Evolutionary conservation across 2,113 vertebrate genomes (phyloP).

Genomic region (Morone chrysops): DNA sequence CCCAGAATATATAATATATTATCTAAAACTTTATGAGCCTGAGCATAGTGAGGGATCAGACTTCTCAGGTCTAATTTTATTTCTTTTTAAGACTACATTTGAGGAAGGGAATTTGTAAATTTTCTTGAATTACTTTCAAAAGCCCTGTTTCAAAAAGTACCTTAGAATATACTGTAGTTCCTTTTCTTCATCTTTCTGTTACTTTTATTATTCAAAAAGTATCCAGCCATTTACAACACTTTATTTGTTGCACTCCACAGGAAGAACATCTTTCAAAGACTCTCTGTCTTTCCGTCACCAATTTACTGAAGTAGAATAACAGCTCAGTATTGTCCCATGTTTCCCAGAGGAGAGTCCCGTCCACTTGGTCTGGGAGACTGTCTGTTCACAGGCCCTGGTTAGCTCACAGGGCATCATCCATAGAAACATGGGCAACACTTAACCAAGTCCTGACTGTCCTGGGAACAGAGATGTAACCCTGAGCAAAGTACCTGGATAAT

Average conservation of each 20-base stretch:
- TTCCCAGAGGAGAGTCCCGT: slow-evolving; percentile 66
- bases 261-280: slow-evolving; percentile 55
- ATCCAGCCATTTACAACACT: background rate
- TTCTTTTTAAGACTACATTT: background rate
- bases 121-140: background rate
- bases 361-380: slow-evolving; percentile 63
- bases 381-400: slow-evolving; percentile 80
- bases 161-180: background rate
- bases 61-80: background rate
- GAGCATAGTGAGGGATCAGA: background rate
- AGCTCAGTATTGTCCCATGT: slow-evolving; percentile 48
- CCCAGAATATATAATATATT: background rate
- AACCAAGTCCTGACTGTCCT: slow-evolving; percentile 66
- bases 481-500: slow-evolving; percentile 58
- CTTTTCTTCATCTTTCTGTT: background rate
- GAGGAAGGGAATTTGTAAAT: background rate
- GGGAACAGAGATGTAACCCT: slow-evolving; percentile 62
- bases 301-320: slow-evolving; percentile 67
- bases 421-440: slow-evolving; percentile 63
- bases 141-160: background rate
- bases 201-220: background rate
- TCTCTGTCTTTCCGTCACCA: slow-evolving; percentile 51
- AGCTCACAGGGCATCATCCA: slow-evolving; percentile 78
- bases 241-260: slow-evolving; percentile 5
- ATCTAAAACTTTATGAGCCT: background rate